Conservation (phyloP, 2,113 vertebrate species). For the Seriola aureovittata region DNA sequence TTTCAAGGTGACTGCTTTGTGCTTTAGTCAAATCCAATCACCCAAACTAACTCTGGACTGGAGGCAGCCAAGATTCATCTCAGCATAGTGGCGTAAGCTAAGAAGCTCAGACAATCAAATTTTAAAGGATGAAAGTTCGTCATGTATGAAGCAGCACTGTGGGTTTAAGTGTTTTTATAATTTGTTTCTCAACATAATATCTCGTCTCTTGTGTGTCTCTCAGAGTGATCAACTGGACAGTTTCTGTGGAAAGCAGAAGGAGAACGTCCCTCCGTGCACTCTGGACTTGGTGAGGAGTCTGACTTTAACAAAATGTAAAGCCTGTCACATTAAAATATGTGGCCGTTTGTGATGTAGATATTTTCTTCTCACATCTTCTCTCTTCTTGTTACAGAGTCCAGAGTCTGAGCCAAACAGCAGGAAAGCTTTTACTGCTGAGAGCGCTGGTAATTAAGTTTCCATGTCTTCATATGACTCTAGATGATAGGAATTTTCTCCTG, state of each 20-base stretch:
- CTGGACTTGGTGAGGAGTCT: conserved; percentile 80
- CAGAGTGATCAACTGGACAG: conserved; percentile 83
- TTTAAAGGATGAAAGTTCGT: not conserved
- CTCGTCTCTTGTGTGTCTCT: not conserved
- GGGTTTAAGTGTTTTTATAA: not conserved
- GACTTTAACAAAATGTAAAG: not conserved
- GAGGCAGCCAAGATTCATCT: not conserved
- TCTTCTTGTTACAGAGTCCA: conserved; percentile 54
- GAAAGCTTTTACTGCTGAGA: conserved; percentile 72
- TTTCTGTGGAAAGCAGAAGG: conserved; percentile 91
- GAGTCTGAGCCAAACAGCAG: conserved; percentile 70
- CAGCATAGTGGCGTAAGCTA: not conserved
- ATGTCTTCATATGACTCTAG: not conserved
- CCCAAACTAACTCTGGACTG: not conserved
- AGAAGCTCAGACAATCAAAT: not conserved
- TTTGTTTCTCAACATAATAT: not conserved
- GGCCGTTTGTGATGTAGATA: too few species aligned
- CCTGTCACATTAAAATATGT: not conserved
- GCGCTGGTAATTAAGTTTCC: conserved; percentile 72
- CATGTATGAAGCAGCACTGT: not conserved
- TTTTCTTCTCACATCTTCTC: too few species aligned
- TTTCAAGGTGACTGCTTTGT: not conserved
- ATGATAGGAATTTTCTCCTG: not conserved
- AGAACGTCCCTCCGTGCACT: conserved; percentile 88
- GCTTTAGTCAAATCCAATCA: conserved; percentile 13